Evolutionary conservation across 2,888 invertebrate genomes (phyloP), one percentile per base, ranked within the genome.

Genomic region (Orthosia gothica): DNA sequence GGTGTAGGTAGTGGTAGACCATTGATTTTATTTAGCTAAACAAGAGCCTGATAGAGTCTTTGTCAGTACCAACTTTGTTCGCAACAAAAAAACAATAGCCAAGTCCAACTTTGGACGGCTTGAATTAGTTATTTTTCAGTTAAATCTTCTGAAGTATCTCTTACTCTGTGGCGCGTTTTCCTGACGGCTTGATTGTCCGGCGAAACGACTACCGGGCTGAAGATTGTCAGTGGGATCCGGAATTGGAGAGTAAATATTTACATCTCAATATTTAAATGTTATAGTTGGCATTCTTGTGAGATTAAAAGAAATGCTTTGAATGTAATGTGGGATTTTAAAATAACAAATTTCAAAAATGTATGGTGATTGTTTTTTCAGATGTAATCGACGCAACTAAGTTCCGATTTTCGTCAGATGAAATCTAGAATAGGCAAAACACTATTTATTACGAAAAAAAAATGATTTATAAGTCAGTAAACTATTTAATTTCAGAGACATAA

Each of bases 151-250:
- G 76, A 2, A 1, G 0, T 9, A 12, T 57, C 2, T 57, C 2
- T 59, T 66, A 32, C 23, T 54, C 49, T 16, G 15, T 70, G 63
- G n/a, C 45, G 12, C 16, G 26, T 9, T 26, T 49, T 80, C 64
- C 77, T 74, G 81, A 77, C 79, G 76, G 81, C 84, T 85, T 72
- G 82, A 73, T 75, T 70, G 83, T 81, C 74, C 23, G 63, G 77
- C 55, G 49, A 67, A 74, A 64, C 59, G 66, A 71, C 76, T 84
- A 83, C 83, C 66, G 84, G 70, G 61, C 45, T 81, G 40, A 50
- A 69, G 79, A 70, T 74, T 83, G 74, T 85, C 82, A 74, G 74
- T 66, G 59, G 59, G 62, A 75, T 70, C 71, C 72, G 74, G 82
- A 58, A 75, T 66, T 74, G 23, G 67, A 45, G 11, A 20, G 47